Evolutionary conservation across 2,888 invertebrate genomes (phyloP), one percentile per base, ranked within the genome.

Genomic region (Acleris emargana): DNA sequence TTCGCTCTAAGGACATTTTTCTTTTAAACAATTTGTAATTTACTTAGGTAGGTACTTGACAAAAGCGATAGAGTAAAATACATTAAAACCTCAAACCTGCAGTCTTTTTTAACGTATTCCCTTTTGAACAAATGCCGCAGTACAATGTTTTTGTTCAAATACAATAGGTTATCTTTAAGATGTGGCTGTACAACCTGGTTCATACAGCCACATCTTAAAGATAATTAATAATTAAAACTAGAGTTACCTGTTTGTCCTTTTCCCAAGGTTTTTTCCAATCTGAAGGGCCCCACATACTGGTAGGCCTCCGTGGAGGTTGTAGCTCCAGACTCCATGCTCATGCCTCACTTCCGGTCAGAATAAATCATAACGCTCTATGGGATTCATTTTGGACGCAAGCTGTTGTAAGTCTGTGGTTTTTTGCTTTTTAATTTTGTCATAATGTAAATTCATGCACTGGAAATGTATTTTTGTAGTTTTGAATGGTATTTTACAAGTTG

Each of bases 251-350:
- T 99, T 93, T 99, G 99, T 73, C 99, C 99, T 91, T 99, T 99
- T 78, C 99, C 99, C 73, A 99, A 95, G 62, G 99, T 99, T 92
- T 99, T 99, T 93, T 99, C 99, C 91, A 99, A 94, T 88, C 99
- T 94, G 93, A 99, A 99, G 68, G 99, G 99, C 77, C 99, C 99
- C 81, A 99, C 99, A 93, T 98, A 99, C 87, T 97, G 97, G 92
- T 97, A 97, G 93, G 90, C 91, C 88, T 91, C 91, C n/a, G 88
- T 82, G 81, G 87, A 86, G 81, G 87, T 76, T 11, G 82, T 80
- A 22, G 85, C 80, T 5, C 83, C 86, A 45, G 83, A 80, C 74
- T 92, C 91, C 92, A 92, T 92, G 70, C 83, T 90, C 83, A 81
- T 68, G 69, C 71, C 72, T 77, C 74, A 71, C 60, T 16, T 73